A percentile compares a stretch with the other conserved stretches of the same genome.
Evolutionary conservation across 2,113 vertebrate genomes (phyloP).

Genomic region (Crypturellus undulatus): DNA sequence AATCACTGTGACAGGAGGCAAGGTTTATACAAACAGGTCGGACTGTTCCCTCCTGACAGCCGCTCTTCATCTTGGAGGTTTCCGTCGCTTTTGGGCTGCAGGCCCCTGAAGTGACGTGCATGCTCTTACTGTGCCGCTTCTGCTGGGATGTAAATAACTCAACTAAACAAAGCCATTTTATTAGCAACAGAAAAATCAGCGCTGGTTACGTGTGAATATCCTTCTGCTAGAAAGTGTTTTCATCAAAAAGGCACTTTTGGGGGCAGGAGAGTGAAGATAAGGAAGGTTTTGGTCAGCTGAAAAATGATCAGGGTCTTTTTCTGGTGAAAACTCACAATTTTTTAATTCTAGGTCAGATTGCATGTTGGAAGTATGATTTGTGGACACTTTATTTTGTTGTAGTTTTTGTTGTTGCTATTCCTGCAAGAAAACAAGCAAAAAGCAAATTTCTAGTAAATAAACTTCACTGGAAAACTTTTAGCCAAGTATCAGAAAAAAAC

Average conservation of each 20-base stretch:
- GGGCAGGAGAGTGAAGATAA: background rate
- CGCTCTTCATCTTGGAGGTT: background rate
- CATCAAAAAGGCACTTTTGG: background rate
- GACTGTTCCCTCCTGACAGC: background rate
- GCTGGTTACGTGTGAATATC: background rate
- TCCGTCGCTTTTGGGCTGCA: background rate
- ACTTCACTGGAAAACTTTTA: background rate
- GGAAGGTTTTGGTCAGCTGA: background rate
- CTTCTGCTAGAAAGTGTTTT: background rate
- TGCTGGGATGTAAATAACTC: background rate
- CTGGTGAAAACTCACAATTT: background rate
- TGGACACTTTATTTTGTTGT: background rate
- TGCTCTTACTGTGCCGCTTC: background rate
- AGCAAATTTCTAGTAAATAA: background rate
- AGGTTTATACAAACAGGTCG: background rate
- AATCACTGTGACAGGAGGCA: background rate
- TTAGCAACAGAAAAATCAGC: background rate
- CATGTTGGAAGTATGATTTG: background rate
- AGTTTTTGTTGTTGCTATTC: background rate
- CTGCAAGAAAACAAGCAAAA: background rate
- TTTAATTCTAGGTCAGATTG: background rate
- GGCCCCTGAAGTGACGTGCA: rapidly evolving
- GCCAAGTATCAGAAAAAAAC: background rate
- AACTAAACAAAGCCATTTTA: background rate
- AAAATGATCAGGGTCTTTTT: no score